Base-by-base conservation (phyloP, 2,113 vertebrate genomes). In the Panthera uncia region DNA sequence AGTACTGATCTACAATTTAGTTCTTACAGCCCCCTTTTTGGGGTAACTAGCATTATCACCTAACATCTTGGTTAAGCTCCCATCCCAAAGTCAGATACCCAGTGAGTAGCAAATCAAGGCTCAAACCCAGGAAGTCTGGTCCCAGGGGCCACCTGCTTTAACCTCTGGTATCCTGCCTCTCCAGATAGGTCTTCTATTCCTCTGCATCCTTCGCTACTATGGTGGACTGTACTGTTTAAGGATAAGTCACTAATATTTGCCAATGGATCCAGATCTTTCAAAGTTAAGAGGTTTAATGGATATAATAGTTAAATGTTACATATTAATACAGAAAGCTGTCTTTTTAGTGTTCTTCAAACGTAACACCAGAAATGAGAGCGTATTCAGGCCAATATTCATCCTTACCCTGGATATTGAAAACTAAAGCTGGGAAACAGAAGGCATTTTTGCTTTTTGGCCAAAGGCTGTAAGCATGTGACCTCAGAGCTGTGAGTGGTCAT, bases 231-330 rank as follows among this genome's bases (percentile, higher is more conserved):
- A 41, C 48, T 69, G 18, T 91, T 84, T 69, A 84, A n/a, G 85
- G 41, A 9, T 13, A 93, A 41, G 6, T 80, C 57, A 83, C 9
- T 57, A 57, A 29, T 33, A 74, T 45, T 63, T 87, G 11, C 48
- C 66, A 45, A 16, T 23, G 90, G 69, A 91, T 45, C 33, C 25
- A 91, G 38, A 69, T 4, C 13, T 36, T 57, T 69, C 5, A 13
- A 93, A 87, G 33, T 25, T 86, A 55, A 89, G 87, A 68, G 71
- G 14, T 18, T 96, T 84, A 94, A 45, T 66, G 45, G 92, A 76
- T 69, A 48, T 36, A 23, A 76, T 66, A n/a, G 36, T 66, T 84
- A 85, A 81, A 66, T 52, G 23, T 10, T 36, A 68, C 38, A 31
- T 48, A 33, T 80, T 93, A 61, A 91, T 57, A 33, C 3, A 84